These are phyloP conservation scores for Pyrgus malvae DNA, from an alignment of 2,888 invertebrate genomes.

Conservation along the genomic window DNA sequence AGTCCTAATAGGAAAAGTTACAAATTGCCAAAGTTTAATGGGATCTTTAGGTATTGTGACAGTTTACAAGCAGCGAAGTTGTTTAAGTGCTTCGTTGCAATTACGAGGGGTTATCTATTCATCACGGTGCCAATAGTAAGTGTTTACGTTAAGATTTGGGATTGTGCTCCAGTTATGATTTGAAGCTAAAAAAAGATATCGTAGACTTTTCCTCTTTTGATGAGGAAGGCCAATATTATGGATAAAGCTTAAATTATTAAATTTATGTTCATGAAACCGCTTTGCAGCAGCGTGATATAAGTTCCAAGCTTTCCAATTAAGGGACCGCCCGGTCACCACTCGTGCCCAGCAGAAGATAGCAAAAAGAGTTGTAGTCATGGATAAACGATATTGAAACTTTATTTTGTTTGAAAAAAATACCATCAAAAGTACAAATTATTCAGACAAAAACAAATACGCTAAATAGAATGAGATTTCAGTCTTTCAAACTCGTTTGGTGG, in stretches of 20 bases:
- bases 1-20: conserved; percentile 72
- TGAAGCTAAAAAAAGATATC: neutral
- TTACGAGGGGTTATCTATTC: conserved; percentile 48
- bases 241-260: too few species aligned
- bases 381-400: too few species aligned
- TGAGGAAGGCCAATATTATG: neutral
- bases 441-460: neutral
- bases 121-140: conserved; percentile 29
- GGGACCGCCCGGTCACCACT: too few species aligned
- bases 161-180: neutral
- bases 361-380: too few species aligned
- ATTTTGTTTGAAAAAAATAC: too few species aligned
- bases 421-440: too few species aligned
- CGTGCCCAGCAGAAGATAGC: too few species aligned
- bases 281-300: too few species aligned
- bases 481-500: too few species aligned
- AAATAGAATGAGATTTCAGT: too few species aligned
- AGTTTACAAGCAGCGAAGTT: conserved; percentile 62
- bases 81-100: conserved; percentile 57
- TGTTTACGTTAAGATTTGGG: conserved; percentile 18
- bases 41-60: conserved; percentile 71
- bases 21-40: conserved; percentile 74
- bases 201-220: neutral
- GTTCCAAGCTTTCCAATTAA: too few species aligned
- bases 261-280: too few species aligned